Base-by-base conservation (phyloP, 2,797 vertebrate species). In the Glossophaga mutica region DNA sequence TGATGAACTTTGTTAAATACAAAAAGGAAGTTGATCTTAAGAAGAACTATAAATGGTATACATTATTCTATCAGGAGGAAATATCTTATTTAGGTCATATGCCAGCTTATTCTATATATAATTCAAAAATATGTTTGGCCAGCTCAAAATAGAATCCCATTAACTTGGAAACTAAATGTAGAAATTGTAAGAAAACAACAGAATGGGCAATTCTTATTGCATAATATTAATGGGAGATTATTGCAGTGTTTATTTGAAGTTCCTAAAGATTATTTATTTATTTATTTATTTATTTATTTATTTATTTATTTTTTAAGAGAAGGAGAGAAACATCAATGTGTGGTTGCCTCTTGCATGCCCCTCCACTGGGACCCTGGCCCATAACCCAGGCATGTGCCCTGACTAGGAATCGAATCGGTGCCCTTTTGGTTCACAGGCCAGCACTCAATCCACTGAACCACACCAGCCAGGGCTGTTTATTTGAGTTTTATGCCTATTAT, bases 31-130 rank as follows among this genome's bases (percentile, higher is more conserved):
- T 87, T 91, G 26, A 91, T 89, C 55, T 97, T 91, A 68, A 73
- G 3, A 78, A 94, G 24, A 90, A 87, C 42, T 94, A 95, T 95
- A 96, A 95, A 95, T 95, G n/a, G 39, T 39, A 65, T 24, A 94
- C 3, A 77, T 87, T 95, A 78, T 95, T 87, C 92, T 85, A 68
- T 87, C 87, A 44, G 46, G 26, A 96, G 48, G n/a, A 97, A 96
- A 91, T 90, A 94, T 90, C 96, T 95, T 21, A 79, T 92, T 91
- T 86, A 95, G 94, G 74, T 89, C 86, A 96, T 93, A 67, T 84
- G 94, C 14, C 48, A 96, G 68, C 24, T 94, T 84, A 77, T 65
- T 89, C 83, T 91, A 95, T 93, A 93, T 93, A 95, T 94, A 96
- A 91, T 93, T 94, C 70, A 92, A 68, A 81, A 76, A 93, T 95